phyloP scores from a whole-genome alignment of 1,140 invertebrate genomes.

The Diuraphis noxia region DNA sequence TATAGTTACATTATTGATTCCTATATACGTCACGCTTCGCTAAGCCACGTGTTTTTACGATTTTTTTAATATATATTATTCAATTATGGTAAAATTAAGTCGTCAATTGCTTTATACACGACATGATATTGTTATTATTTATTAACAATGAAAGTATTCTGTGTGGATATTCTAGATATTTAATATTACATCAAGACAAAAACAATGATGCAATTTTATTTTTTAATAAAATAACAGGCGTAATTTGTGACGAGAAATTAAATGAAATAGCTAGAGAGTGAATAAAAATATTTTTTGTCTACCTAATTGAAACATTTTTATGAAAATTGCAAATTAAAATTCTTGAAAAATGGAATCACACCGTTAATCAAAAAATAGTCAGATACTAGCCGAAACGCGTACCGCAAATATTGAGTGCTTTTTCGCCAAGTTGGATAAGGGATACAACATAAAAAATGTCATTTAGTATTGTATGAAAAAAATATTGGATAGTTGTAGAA shows the following conservation, averaged over 20 bases:
- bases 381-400: neutral
- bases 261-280: neutral
- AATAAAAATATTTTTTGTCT: neutral
- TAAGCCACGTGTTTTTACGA: neutral
- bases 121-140: neutral
- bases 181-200: neutral
- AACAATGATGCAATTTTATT: neutral
- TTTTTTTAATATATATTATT: neutral
- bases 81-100: neutral
- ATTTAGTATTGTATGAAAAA: too few relatives aligned
- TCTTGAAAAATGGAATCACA: neutral
- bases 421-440: neutral
- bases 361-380: neutral
- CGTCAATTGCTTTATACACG: neutral
- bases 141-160: neutral
- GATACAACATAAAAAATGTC: neutral
- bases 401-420: neutral
- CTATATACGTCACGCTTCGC: neutral
- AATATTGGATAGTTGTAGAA: too few relatives aligned
- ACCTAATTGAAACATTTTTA: neutral
- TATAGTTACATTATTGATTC: neutral
- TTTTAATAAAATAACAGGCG: neutral
- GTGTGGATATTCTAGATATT: neutral
- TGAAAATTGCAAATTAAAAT: neutral
- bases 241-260: neutral